A percentile compares a stretch with the other conserved stretches of the same genome.
These are phyloP conservation scores for Scaptomyza flava DNA, from an alignment of 2,888 invertebrate genomes.

Conservation along the genomic window DNA sequence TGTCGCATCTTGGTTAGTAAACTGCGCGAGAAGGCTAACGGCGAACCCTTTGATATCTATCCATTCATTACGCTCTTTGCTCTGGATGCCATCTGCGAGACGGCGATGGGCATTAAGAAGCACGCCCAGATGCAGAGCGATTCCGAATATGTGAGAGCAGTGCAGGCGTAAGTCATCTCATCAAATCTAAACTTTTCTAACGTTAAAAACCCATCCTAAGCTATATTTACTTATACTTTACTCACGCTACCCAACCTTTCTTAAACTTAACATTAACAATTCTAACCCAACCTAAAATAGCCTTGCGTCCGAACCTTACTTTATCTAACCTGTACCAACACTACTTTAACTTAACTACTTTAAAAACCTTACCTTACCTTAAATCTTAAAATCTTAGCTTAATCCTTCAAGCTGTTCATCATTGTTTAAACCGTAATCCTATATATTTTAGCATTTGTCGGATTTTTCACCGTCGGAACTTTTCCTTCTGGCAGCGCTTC, in stretches of 20 bases:
- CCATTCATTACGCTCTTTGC: slow-evolving; percentile 85
- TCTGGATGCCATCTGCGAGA: slow-evolving; percentile 85
- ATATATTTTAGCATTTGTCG: slow-evolving; percentile 75
- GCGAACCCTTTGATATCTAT: slow-evolving; percentile 86
- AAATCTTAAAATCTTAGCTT: not conserved
- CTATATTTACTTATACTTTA: too few relatives aligned
- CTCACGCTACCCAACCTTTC: too few relatives aligned
- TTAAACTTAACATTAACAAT: too few relatives aligned
- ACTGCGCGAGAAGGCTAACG: slow-evolving; percentile 83
- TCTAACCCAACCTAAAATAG: too few relatives aligned
- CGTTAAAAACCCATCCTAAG: not conserved
- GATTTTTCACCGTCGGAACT: slow-evolving; percentile 77
- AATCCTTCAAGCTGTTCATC: not conserved
- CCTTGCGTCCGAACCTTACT: too few relatives aligned
- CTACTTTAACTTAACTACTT: not conserved
- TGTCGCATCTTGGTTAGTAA: slow-evolving; percentile 85
- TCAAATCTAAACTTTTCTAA: not conserved
- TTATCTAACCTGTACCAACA: too few relatives aligned
- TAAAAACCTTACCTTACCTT: not conserved
- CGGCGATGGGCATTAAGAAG: slow-evolving; percentile 92
- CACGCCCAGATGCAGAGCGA: slow-evolving; percentile 89
- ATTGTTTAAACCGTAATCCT: not conserved
- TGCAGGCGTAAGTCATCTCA: slow-evolving; percentile 87
- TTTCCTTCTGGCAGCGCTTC: slow-evolving; percentile 82
- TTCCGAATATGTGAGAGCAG: slow-evolving; percentile 89